Base-by-base conservation (phyloP, 1,140 invertebrate species). In the Uloborus diversus region DNA sequence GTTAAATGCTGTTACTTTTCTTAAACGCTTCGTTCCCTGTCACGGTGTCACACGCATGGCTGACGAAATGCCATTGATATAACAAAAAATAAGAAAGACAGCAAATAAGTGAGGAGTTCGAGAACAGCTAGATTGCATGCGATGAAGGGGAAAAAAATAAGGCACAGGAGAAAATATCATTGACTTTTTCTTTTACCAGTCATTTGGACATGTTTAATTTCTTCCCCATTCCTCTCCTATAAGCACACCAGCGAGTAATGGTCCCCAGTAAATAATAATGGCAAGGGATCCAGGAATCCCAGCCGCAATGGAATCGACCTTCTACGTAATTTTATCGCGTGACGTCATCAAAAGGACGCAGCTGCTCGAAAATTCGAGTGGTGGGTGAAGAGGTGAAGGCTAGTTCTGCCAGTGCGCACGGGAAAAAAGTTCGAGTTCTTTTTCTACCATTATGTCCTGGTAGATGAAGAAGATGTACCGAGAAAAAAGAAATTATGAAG, bases 271-370 rank as follows among this genome's bases (percentile, higher is more conserved):
- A 53, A 20, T n/a, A 20, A 14, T 14, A 53, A 53, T n/a, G 20
- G 13, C 5, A 20, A 53, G 23, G 49, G 20, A 53, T 42, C 37
- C 17, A 42, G 37, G 9, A 53, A 53, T 9, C 17, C 7, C n/a
- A 7, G n/a, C 49, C 49, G 49, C 49, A 53, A 64, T 64, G 61
- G 61, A 64, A 64, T 37, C 32, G 61, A n/a, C 61, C 61, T 64
- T 64, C 61, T 17, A 64, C 61, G 17, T 64, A 42, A 64, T 64
- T 64, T 33, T 11, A 20, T 17, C n/a, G 13, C n/a, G 13, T 37
- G 61, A 64, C 61, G 61, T 64, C 61, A 64, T 20, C 23, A 7
- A n/a, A 20, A 53, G 49, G 49, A 53, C 49, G 49, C 49, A 53
- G 49, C 49, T 53, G 49, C 49, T 20, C n/a, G 23, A 17, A 7